Evolutionary conservation across 2,113 vertebrate species (phyloP), one percentile per base, ranked within the genome.

Genomic region (Phoenicopterus ruber): DNA sequence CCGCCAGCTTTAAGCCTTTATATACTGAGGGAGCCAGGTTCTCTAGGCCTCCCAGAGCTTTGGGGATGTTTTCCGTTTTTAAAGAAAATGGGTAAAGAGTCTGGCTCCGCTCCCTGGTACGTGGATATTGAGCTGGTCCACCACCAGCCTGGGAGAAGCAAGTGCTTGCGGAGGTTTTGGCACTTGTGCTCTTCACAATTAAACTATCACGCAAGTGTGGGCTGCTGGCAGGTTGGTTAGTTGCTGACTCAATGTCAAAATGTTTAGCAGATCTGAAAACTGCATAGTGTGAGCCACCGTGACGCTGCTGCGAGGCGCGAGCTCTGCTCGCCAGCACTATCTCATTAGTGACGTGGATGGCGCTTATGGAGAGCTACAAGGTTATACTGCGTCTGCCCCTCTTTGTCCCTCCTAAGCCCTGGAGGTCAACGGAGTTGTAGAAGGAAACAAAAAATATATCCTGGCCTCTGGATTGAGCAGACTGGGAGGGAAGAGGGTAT

Each of bases 261-360:
- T 13, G 59, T 52, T 93, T 54, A 65, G 67, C 72, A 86, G 76
- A 16, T 36, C 59, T 81, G 72, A 70, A 90, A 96, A 54, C 11
- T 11, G 2, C 82, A 8, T 9, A 2, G 58, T 11, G 67, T 34
- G 83, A 91, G 72, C 38, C 18, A 4, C 72, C 5, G 1, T 8
- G 19, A 73, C 20, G 0, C 65, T 79, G 70, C 58, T 57, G 85
- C 46, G 73, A 57, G 72, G 26, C 0, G 0, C 10, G 63, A n/a
- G 34, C 59, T 67, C 44, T 62, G 84, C 78, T 87, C 58, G 11
- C 24, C 58, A 47, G 70, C 74, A 1, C 72, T 24, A 31, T 16
- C 76, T 42, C 5, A 0, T 38, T 49, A 65, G 34, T 21, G n/a
- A 2, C 3, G 8, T 0, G 2, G 40, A 7, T 2, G 2, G 46